Conservation (phyloP, 2,113 vertebrate genomes). For the Silurus meridionalis region DNA sequence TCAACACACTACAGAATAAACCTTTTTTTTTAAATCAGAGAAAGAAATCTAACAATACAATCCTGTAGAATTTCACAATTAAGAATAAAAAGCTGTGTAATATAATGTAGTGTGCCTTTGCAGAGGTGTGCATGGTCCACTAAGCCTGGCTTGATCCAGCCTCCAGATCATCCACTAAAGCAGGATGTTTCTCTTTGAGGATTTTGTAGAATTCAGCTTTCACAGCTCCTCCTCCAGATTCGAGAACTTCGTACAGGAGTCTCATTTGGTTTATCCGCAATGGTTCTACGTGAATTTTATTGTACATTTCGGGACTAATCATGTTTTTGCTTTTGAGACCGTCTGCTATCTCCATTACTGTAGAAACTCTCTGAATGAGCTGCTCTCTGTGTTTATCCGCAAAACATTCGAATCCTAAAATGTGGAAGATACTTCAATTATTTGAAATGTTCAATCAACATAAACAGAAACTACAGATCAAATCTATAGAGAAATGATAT, state of each 20-base stretch:
- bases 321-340: neutral
- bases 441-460: neutral
- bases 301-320: constrained; percentile 15
- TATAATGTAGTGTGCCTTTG: neutral
- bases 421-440: neutral
- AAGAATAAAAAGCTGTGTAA: too few relatives aligned
- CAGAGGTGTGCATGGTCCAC: neutral
- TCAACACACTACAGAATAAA: too few relatives aligned
- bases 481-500: too few relatives aligned
- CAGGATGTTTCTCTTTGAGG: neutral
- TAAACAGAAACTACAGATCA: too few relatives aligned
- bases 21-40: too few relatives aligned
- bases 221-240: constrained; percentile 4
- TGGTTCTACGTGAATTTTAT: neutral
- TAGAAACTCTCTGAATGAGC: constrained; percentile 25
- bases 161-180: constrained; percentile 14
- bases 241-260: neutral
- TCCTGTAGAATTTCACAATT: too few relatives aligned
- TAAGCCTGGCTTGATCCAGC: neutral
- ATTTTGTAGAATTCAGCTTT: constrained; percentile 36
- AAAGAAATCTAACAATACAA: too few relatives aligned
- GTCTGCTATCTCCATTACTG: constrained; percentile 37
- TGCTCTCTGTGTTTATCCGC: neutral
- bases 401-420: constrained; percentile 18
- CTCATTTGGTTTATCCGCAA: neutral